Evolutionary conservation across 2,113 vertebrate species (phyloP).

Genomic region (Eublepharis macularius): DNA sequence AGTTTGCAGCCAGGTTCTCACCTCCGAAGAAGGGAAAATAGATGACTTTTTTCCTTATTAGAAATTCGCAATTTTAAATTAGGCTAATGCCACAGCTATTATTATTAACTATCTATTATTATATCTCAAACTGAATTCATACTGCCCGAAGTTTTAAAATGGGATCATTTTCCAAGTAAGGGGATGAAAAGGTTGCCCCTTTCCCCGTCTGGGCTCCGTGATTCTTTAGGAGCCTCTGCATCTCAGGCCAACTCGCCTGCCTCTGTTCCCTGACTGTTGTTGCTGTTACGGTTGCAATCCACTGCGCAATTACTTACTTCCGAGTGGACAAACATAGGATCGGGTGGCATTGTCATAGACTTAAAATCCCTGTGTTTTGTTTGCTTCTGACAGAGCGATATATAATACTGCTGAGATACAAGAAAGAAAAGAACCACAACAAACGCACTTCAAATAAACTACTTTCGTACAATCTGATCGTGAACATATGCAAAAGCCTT

Average conservation of each 20-base stretch:
- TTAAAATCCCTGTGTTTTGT: no score
- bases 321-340: no score
- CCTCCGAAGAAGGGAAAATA: not conserved
- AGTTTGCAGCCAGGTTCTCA: not conserved
- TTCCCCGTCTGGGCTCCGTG: not conserved
- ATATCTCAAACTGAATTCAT: no score
- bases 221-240: not conserved
- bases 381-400: no score
- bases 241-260: not conserved
- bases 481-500: not conserved
- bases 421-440: not conserved
- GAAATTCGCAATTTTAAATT: no score
- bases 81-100: no score
- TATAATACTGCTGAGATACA: no score
- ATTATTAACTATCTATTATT: no score
- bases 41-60: not conserved
- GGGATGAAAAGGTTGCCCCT: no score
- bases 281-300: not conserved
- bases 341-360: no score
- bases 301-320: not conserved
- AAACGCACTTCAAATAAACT: not conserved
- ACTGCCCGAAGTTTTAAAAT: no score
- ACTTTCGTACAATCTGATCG: not conserved
- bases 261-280: not conserved
- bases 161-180: no score